Percentiles rank a stretch among this genome's conserved stretches.
Conservation (phyloP, 2,888 invertebrate species). For the Odontocolon sp. region DNA sequence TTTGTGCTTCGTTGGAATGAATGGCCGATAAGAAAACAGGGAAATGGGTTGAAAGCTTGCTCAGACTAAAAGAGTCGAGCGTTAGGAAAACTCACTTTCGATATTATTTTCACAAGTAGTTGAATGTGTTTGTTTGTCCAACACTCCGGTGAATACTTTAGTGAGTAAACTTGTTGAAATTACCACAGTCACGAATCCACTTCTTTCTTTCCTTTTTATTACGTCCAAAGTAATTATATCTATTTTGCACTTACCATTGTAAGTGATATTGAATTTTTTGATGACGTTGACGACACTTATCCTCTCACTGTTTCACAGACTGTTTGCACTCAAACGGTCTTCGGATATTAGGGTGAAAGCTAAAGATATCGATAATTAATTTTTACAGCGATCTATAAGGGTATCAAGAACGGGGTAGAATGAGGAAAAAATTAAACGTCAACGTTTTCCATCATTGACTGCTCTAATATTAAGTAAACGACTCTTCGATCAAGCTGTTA, state of each 20-base stretch:
- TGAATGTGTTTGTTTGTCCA: background rate
- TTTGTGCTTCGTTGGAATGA: background rate
- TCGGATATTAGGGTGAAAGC: too few species aligned
- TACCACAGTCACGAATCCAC: background rate
- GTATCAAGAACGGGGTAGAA: background rate
- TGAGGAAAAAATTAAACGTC: background rate
- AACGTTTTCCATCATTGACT: too few species aligned
- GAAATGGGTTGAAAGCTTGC: background rate
- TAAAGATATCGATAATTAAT: background rate
- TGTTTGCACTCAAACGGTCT: background rate
- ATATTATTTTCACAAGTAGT: background rate
- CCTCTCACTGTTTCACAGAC: background rate
- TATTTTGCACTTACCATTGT: background rate
- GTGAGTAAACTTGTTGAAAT: background rate
- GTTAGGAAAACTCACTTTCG: background rate
- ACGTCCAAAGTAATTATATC: background rate
- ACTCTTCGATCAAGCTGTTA: too few species aligned
- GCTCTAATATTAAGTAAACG: too few species aligned
- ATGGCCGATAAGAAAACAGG: constrained; percentile 6
- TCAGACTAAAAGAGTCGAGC: background rate
- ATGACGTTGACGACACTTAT: background rate
- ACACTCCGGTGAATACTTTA: background rate
- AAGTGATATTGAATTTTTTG: background rate
- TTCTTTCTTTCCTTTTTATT: background rate
- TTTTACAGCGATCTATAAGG: background rate